phyloP scores from a whole-genome alignment of 2,888 invertebrate species.

The Megalurothrips usitatus region DNA sequence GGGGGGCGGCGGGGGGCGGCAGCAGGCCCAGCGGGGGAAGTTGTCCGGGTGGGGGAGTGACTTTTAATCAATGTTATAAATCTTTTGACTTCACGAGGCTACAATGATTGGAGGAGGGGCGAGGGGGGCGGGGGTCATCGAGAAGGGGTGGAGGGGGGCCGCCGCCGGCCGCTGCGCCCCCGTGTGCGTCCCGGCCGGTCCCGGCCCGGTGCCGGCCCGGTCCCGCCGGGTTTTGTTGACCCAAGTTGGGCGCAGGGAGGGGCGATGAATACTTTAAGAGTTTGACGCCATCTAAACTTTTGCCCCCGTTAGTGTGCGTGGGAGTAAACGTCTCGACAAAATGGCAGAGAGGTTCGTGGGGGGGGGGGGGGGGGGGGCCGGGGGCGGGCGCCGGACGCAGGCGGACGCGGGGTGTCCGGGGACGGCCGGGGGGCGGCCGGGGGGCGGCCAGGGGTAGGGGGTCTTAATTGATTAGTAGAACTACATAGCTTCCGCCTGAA shows the following conservation, averaged over 20 bases:
- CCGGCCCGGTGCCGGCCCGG: too few species aligned
- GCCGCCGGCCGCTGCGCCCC: background rate
- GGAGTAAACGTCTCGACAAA: slow-evolving; percentile 11
- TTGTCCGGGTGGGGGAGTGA: background rate
- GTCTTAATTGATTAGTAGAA: background rate
- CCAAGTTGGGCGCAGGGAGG: background rate
- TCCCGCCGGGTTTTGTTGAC: slow-evolving; percentile 4
- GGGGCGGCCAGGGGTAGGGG: background rate
- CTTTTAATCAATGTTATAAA: slow-evolving; percentile 11
- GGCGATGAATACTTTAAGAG: slow-evolving; percentile 8
- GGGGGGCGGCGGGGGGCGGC: too few species aligned
- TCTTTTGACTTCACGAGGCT: background rate
- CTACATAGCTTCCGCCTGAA: background rate
- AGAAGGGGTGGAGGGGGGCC: background rate
- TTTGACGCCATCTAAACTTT: slow-evolving; percentile 11
- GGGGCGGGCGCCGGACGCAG: too few species aligned
- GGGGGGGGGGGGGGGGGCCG: too few species aligned
- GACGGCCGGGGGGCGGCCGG: too few species aligned
- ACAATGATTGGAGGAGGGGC: background rate
- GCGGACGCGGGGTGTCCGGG: background rate
- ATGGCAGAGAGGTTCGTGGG: background rate
- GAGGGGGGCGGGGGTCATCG: background rate
- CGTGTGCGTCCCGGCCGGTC: slow-evolving; percentile 11
- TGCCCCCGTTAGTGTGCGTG: background rate
- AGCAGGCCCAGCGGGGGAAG: background rate